phyloP scores from a whole-genome alignment of 2,113 vertebrate genomes.

The Coracopsis vasa region DNA sequence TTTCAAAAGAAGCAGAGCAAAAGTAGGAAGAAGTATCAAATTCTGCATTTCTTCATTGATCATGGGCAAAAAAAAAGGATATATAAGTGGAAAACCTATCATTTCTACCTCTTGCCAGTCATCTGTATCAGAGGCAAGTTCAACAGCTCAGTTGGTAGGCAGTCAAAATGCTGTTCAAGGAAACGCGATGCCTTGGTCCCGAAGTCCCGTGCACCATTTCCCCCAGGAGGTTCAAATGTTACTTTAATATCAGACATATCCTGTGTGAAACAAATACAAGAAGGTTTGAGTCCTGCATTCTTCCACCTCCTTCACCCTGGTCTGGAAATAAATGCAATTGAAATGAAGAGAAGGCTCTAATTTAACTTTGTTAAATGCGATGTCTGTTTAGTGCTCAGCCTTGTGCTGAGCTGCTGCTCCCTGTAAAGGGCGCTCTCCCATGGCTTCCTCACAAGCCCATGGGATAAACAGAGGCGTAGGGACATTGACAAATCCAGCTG shows the following conservation, averaged over 20 bases:
- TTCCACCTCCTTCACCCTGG: neutral
- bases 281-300: neutral
- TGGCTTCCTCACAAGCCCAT: neutral
- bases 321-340: neutral
- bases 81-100: neutral
- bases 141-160: neutral
- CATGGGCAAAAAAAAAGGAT: neutral
- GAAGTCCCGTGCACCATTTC: neutral
- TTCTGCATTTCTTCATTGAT: neutral
- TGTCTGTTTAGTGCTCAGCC: neutral
- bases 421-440: neutral
- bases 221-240: neutral
- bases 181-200: neutral
- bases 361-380: neutral
- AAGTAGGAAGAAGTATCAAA: neutral
- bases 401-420: neutral
- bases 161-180: neutral
- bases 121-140: neutral
- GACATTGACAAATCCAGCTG: neutral
- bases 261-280: neutral
- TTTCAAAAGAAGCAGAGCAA: neutral
- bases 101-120: neutral
- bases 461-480: neutral
- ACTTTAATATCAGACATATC: accelerated
- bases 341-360: neutral